phyloP scores from a whole-genome alignment of 2,888 invertebrate species.

The Andrena trimmerana region DNA sequence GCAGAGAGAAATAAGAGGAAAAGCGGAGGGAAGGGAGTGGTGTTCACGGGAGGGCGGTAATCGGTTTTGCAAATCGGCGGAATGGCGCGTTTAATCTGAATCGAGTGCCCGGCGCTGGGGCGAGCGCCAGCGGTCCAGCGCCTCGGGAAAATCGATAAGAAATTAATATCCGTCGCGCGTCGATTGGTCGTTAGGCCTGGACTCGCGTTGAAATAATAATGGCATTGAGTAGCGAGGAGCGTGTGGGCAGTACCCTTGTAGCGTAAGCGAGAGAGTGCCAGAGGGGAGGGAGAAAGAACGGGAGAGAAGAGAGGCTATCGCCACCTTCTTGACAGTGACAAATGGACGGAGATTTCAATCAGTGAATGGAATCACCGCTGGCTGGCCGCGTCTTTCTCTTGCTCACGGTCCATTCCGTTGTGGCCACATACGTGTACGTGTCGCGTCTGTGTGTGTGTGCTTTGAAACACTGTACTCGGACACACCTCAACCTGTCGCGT shows the following conservation, averaged over 20 bases:
- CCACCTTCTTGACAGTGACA: conserved; percentile 90
- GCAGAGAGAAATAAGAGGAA: not conserved
- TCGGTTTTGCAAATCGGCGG: conserved; percentile 29
- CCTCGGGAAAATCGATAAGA: conserved; percentile 75
- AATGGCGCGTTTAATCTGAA: conserved; percentile 2
- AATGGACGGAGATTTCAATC: conserved; percentile 92
- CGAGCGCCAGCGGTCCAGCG: conserved; percentile 1
- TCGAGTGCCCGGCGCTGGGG: conserved; percentile 4
- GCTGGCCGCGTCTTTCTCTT: conserved; percentile 79
- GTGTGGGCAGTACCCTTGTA: conserved; percentile 77
- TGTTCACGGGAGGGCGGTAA: not conserved
- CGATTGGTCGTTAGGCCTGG: conserved; percentile 82
- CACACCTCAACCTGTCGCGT: conserved; percentile 80
- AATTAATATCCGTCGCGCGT: conserved; percentile 82
- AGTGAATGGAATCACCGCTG: conserved; percentile 88
- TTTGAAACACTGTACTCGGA: conserved; percentile 63
- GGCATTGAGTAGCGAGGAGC: conserved; percentile 78
- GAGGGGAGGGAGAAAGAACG: conserved; percentile 63
- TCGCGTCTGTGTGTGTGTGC: conserved; percentile 18
- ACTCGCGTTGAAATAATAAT: conserved; percentile 82
- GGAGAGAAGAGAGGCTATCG: conserved; percentile 82
- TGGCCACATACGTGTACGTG: conserved; percentile 34
- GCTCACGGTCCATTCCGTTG: conserved; percentile 51
- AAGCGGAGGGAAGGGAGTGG: not conserved
- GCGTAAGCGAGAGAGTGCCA: conserved; percentile 64